Conservation (phyloP, 2,113 vertebrate genomes). For the Dasyprocta punctata region DNA sequence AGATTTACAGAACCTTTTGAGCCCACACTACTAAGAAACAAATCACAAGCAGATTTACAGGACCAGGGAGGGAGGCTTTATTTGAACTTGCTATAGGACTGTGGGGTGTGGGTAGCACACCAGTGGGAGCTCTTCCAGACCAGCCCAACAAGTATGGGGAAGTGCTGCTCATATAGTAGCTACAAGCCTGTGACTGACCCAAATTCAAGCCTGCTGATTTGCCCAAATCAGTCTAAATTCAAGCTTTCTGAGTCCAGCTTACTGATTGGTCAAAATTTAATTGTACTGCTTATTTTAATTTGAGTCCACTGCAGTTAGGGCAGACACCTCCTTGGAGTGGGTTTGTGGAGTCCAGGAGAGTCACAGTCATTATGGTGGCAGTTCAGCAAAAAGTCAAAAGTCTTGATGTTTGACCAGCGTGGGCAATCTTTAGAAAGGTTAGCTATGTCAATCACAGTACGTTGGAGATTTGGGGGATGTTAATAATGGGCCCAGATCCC, state of each 20-base stretch:
- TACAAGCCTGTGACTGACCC: background rate
- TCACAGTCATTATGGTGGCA: background rate
- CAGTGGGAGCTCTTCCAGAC: background rate
- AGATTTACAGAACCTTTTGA: background rate
- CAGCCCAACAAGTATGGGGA: background rate
- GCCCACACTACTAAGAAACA: background rate
- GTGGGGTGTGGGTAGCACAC: background rate
- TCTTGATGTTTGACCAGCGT: background rate
- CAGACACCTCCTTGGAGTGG: background rate
- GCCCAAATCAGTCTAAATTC: background rate
- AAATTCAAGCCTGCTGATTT: background rate
- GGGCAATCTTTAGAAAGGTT: background rate
- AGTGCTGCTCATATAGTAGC: background rate
- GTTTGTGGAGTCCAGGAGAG: background rate
- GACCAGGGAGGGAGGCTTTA: background rate
- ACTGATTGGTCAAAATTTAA: background rate
- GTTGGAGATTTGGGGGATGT: background rate
- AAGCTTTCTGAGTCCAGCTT: background rate
- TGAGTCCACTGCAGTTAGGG: background rate
- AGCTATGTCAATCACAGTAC: background rate
- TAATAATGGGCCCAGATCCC: background rate
- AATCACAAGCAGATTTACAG: background rate
- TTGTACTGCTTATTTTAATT: background rate
- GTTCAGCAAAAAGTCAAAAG: background rate
- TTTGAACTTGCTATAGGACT: background rate